Percentiles rank a stretch among this genome's conserved stretches.
These are phyloP conservation scores for Mycteria americana DNA, from an alignment of 2,797 vertebrate species.

Conservation along the genomic window DNA sequence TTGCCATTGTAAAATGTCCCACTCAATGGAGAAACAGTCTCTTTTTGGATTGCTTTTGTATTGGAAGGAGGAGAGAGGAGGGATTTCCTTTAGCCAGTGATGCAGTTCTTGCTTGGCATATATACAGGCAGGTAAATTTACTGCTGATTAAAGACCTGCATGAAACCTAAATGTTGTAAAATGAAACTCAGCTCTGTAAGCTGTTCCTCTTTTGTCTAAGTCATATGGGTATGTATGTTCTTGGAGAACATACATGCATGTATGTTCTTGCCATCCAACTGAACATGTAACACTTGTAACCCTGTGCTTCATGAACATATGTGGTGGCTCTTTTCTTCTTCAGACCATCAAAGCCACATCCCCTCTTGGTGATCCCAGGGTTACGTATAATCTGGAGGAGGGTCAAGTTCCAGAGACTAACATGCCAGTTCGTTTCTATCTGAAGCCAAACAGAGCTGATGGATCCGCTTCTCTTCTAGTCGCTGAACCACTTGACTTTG, in stretches of 20 bases:
- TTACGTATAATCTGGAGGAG: constrained; percentile 89
- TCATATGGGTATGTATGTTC: neutral
- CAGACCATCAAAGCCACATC: constrained; percentile 89
- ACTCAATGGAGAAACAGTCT: neutral
- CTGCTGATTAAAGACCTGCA: neutral
- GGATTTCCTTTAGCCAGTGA: neutral
- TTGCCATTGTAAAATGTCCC: neutral
- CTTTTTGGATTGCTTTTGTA: neutral
- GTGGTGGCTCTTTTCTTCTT: constrained; percentile 44
- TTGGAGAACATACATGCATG: neutral
- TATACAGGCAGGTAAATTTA: neutral
- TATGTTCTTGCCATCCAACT: neutral
- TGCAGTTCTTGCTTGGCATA: neutral
- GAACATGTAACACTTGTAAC: neutral
- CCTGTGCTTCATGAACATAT: neutral
- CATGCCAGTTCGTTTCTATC: constrained; percentile 89
- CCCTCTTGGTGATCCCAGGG: constrained; percentile 83
- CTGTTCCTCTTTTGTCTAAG: neutral
- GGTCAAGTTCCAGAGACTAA: constrained; percentile 89
- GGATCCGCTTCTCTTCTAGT: constrained; percentile 87
- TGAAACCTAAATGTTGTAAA: neutral
- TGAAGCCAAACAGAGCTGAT: constrained; percentile 86
- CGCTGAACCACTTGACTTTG: constrained; percentile 88
- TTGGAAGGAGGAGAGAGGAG: neutral
- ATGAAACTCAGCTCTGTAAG: neutral